Percentiles rank a stretch among this genome's conserved stretches.
Evolutionary conservation across 2,113 vertebrate species (phyloP).

Genomic region (Chaetodon trifascialis): DNA sequence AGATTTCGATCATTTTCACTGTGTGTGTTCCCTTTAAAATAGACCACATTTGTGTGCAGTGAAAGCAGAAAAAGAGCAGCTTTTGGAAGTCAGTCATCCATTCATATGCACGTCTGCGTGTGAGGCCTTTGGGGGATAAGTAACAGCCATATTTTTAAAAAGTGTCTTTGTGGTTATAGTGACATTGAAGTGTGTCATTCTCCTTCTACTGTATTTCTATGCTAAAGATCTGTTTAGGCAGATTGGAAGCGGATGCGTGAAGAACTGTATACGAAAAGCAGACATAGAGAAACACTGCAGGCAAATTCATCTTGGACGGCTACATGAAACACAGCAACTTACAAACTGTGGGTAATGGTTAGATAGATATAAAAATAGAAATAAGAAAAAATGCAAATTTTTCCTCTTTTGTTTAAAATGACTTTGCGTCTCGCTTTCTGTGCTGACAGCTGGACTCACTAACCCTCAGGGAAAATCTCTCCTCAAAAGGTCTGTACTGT

Average conservation of each 20-base stretch:
- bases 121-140: not conserved
- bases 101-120: no score
- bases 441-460: constrained; percentile 58
- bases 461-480: constrained; percentile 37
- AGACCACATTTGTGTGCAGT: not conserved
- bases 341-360: not conserved
- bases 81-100: no score
- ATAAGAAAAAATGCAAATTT: not conserved
- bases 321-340: not conserved
- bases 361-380: not conserved
- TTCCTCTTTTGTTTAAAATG: not conserved
- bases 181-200: no score
- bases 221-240: constrained; percentile 20
- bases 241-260: constrained; percentile 25
- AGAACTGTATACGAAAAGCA: not conserved
- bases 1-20: no score
- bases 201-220: not conserved
- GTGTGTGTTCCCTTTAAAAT: not conserved
- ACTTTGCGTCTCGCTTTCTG: constrained; percentile 28
- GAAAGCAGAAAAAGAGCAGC: not conserved
- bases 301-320: not conserved
- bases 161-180: no score
- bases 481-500: constrained; percentile 24
- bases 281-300: not conserved
- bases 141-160: not conserved